Percentiles rank a stretch among this genome's conserved stretches.
Conservation (phyloP, 1,140 invertebrate genomes). For the Lutraria rhynchaena region DNA sequence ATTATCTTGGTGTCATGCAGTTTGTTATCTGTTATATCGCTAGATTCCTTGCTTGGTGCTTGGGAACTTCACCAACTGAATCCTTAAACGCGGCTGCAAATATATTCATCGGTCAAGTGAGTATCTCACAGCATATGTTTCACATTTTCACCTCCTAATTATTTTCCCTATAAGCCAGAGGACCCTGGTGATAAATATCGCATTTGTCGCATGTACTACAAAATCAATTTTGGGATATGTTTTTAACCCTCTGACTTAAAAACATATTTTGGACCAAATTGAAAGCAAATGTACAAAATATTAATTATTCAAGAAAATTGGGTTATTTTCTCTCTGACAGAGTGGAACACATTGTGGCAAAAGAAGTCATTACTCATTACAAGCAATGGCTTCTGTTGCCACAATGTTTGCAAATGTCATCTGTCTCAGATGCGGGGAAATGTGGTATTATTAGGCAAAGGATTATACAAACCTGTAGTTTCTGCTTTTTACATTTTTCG, state of each 20-base stretch:
- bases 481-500: background rate
- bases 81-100: constrained; percentile 78
- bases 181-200: background rate
- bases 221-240: background rate
- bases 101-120: constrained; percentile 79
- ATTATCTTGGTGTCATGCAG: constrained; percentile 79
- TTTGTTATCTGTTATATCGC: constrained; percentile 70
- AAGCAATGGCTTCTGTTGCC: no score
- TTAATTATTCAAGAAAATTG: no score
- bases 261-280: no score
- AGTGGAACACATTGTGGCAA: no score
- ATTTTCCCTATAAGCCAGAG: no score
- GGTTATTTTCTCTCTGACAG: no score
- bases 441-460: no score
- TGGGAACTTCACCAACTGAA: constrained; percentile 75
- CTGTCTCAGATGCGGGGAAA: no score
- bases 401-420: background rate
- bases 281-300: no score
- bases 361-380: no score
- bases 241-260: background rate
- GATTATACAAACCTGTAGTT: background rate
- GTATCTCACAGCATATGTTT: background rate
- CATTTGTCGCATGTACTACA: background rate
- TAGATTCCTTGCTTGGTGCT: constrained; percentile 68
- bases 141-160: no score